phyloP scores from a whole-genome alignment of 2,113 vertebrate genomes.

The Apus apus region DNA sequence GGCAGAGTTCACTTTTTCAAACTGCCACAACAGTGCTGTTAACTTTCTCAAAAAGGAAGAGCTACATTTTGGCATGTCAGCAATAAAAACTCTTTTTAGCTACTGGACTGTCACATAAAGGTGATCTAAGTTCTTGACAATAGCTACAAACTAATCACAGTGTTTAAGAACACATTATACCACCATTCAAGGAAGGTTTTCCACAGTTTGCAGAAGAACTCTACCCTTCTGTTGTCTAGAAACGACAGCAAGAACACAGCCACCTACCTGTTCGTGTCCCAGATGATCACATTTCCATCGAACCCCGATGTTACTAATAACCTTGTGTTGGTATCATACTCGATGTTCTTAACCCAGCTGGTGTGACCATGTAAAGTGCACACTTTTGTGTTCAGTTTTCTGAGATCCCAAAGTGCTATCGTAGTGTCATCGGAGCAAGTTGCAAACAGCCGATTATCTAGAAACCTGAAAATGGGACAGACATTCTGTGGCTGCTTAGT shows the following conservation, averaged over 20 bases:
- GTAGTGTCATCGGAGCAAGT: constrained; percentile 99
- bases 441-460: constrained; percentile 97
- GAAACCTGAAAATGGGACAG: constrained; percentile 80
- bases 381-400: constrained; percentile 94
- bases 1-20: not conserved
- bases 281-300: constrained; percentile 98
- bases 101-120: not conserved
- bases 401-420: constrained; percentile 95
- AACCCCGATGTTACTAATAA: constrained; percentile 98
- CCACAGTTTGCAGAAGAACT: not conserved
- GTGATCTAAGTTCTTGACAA: not conserved
- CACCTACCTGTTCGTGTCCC: constrained; percentile 96
- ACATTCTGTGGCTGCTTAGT: not conserved
- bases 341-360: constrained; percentile 99
- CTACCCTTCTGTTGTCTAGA: not conserved
- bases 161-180: not conserved
- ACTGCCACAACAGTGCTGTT: not conserved
- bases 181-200: not conserved
- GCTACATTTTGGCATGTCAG: fast-evolving
- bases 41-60: not conserved
- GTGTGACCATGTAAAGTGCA: constrained; percentile 96
- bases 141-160: not conserved
- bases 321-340: constrained; percentile 96
- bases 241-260: not conserved
- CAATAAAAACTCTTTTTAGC: not conserved